Conservation (phyloP, 2,113 vertebrate genomes). For the Suncus etruscus region DNA sequence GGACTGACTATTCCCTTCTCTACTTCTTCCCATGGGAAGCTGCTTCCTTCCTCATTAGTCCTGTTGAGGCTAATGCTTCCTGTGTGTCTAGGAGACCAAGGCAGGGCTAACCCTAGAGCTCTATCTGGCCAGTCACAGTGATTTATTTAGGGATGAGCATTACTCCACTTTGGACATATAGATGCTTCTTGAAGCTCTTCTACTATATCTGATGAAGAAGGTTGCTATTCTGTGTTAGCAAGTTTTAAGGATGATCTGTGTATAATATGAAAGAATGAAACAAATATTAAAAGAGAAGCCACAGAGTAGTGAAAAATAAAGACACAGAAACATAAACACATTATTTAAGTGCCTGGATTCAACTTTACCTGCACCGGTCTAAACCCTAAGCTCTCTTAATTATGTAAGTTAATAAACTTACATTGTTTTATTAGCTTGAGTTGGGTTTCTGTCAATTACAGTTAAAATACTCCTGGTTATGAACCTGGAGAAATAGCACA, state of each 20-base stretch:
- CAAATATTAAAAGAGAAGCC: constrained; percentile 2
- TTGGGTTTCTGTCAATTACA: constrained; percentile 19
- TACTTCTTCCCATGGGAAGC: not conserved
- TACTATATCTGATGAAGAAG: not conserved
- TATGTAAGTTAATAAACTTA: not conserved
- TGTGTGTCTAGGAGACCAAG: not conserved
- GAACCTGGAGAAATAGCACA: too few relatives aligned
- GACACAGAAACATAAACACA: not conserved
- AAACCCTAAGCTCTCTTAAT: not conserved
- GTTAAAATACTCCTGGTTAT: constrained; percentile 4
- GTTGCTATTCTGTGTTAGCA: not conserved
- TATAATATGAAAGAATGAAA: not conserved
- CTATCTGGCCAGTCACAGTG: not conserved
- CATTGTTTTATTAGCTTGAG: not conserved
- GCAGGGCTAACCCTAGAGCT: not conserved
- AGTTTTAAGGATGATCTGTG: not conserved
- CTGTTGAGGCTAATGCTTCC: not conserved
- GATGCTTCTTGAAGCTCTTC: not conserved
- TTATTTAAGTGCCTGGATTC: not conserved
- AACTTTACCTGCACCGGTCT: constrained; percentile 12
- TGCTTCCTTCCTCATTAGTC: not conserved
- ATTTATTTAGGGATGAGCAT: not conserved
- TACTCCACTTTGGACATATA: not conserved
- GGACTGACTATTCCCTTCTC: not conserved
- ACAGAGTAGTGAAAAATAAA: constrained; percentile 4